phyloP scores from a whole-genome alignment of 2,797 vertebrate species.

The Cossypha caffra region DNA sequence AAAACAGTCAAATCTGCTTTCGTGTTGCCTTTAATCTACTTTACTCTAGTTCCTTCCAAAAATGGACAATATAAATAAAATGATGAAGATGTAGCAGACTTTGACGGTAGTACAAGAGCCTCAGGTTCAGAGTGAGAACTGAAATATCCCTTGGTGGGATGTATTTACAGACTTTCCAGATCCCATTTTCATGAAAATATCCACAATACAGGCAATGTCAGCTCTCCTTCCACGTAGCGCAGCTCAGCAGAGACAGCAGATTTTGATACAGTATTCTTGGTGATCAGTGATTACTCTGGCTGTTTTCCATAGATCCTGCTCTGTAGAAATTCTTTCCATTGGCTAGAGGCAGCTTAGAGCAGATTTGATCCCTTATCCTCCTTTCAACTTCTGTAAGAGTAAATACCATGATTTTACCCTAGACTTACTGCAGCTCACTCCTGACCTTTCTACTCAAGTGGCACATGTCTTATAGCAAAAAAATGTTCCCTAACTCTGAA shows the following conservation, averaged over 20 bases:
- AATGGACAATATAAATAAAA: neutral
- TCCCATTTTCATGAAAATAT: neutral
- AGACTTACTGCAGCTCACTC: neutral
- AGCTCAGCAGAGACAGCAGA: neutral
- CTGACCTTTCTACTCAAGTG: neutral
- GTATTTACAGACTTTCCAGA: neutral
- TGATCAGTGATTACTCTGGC: neutral
- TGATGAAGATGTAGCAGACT: neutral
- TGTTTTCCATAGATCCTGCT: neutral
- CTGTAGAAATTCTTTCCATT: neutral
- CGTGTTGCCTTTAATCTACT: neutral
- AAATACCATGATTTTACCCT: neutral
- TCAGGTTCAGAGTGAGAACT: neutral
- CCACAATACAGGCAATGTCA: neutral
- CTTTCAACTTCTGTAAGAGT: neutral
- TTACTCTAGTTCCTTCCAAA: neutral
- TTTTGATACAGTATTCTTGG: neutral
- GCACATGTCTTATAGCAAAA: neutral
- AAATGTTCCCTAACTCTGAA: neutral
- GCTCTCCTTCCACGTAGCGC: neutral
- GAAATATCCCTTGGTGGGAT: neutral
- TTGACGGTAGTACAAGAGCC: neutral
- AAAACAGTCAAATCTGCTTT: neutral
- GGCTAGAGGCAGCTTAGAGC: neutral
- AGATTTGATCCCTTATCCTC: neutral